Evolutionary conservation across 2,888 invertebrate species (phyloP).

Genomic region (Pomacea canaliculata): DNA sequence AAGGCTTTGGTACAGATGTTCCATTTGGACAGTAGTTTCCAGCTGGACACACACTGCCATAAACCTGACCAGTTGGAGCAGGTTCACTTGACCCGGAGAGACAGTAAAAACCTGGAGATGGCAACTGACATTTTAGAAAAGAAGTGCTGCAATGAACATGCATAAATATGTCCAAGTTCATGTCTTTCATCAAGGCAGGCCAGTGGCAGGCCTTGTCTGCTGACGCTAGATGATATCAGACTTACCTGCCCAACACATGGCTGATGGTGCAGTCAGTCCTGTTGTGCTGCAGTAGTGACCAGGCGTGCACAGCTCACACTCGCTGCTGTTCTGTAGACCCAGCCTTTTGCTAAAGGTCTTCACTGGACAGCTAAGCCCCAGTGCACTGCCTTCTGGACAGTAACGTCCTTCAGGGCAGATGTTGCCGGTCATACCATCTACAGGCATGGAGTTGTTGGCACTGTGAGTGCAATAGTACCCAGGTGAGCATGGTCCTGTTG

Average conservation of each 20-base stretch:
- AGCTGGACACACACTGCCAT: conserved; percentile 60
- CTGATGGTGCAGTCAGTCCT: conserved; percentile 59
- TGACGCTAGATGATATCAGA: background rate
- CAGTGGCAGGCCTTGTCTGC: too few species aligned
- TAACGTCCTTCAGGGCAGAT: conserved; percentile 60
- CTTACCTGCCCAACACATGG: conserved; percentile 64
- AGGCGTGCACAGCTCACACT: conserved; percentile 60
- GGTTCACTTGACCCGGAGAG: conserved; percentile 47
- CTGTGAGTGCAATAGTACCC: conserved; percentile 62
- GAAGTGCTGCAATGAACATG: background rate
- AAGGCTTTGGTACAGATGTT: conserved; percentile 53
- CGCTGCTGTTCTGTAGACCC: conserved; percentile 50
- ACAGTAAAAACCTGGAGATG: conserved; percentile 60
- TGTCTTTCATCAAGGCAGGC: too few species aligned
- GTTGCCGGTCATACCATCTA: conserved; percentile 61
- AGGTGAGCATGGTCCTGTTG: conserved; percentile 54
- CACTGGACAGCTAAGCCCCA: conserved; percentile 57
- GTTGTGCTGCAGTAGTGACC: conserved; percentile 62
- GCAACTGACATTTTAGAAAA: background rate
- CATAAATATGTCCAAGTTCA: too few species aligned
- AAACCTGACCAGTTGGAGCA: conserved; percentile 49
- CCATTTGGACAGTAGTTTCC: conserved; percentile 65
- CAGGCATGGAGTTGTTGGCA: conserved; percentile 59
- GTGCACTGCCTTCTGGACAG: conserved; percentile 58
- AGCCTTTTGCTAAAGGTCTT: conserved; percentile 60